These are phyloP conservation scores for Habroteleia sp. DNA, from an alignment of 2,888 invertebrate genomes.

Conservation along the genomic window DNA sequence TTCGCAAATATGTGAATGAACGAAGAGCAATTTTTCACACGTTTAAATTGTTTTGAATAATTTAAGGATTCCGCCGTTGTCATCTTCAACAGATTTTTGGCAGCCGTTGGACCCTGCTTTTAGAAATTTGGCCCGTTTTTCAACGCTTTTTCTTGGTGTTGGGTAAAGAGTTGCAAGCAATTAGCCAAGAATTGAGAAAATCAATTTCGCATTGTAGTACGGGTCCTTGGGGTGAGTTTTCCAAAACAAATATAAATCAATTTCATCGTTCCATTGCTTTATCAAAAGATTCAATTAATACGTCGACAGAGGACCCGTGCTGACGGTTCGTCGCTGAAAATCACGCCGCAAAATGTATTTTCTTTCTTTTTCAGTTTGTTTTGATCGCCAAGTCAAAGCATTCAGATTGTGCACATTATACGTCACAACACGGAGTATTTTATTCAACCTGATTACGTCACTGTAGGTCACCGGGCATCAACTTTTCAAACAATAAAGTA, in stretches of 20 bases:
- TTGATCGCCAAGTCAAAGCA: too few relatives aligned
- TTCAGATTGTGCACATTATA: too few relatives aligned
- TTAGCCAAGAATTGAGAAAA: slow-evolving; percentile 9
- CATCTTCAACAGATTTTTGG: background rate
- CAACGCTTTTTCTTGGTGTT: slow-evolving; percentile 21
- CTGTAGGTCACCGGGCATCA: slow-evolving; percentile 43
- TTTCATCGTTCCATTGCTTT: too few relatives aligned
- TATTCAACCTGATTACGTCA: slow-evolving; percentile 52
- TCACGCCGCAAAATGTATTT: too few relatives aligned
- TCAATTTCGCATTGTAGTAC: background rate
- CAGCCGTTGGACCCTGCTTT: slow-evolving; percentile 6
- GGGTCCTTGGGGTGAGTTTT: slow-evolving; percentile 35
- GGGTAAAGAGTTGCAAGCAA: slow-evolving; percentile 5
- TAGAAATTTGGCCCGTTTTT: slow-evolving; percentile 34
- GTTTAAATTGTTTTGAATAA: slow-evolving; percentile 14
- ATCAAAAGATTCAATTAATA: too few relatives aligned
- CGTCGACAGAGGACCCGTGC: too few relatives aligned
- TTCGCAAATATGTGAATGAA: too few relatives aligned
- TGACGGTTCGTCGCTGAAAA: too few relatives aligned
- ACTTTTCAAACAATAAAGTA: slow-evolving; percentile 38
- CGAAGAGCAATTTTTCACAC: too few relatives aligned
- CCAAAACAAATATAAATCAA: too few relatives aligned
- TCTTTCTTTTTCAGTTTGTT: too few relatives aligned
- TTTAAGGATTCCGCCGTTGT: slow-evolving; percentile 25
- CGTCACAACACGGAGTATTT: slow-evolving; percentile 50